These are phyloP conservation scores for Laspeyria flexula DNA, from an alignment of 2,888 invertebrate species.

Conservation along the genomic window DNA sequence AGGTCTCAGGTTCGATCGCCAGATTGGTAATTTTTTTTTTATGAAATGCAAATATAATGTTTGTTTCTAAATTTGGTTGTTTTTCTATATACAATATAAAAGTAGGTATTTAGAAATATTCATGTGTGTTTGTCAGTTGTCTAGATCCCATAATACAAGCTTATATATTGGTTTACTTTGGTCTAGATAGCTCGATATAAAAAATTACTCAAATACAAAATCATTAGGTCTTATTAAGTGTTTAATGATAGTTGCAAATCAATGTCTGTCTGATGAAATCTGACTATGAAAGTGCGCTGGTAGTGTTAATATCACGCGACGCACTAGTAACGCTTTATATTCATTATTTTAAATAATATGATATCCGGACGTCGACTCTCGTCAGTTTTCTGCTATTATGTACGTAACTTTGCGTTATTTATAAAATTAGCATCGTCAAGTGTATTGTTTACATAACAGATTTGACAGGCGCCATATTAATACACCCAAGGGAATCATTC, in stretches of 20 bases:
- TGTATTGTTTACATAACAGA: conserved; percentile 51
- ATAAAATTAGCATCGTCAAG: conserved; percentile 66
- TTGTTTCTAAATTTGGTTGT: too few species aligned
- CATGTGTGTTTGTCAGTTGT: too few species aligned
- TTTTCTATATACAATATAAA: too few species aligned
- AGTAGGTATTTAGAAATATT: too few species aligned
- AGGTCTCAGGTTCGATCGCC: too few species aligned
- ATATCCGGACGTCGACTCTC: conserved; percentile 55
- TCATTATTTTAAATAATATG: conserved; percentile 60
- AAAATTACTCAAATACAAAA: too few species aligned
- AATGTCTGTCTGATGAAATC: conserved; percentile 53
- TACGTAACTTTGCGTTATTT: conserved; percentile 74
- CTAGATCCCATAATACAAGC: too few species aligned
- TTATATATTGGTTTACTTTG: too few species aligned
- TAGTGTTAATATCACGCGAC: conserved; percentile 36
- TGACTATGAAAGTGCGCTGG: conserved; percentile 67
- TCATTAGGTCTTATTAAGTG: too few species aligned
- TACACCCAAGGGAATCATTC: conserved; percentile 25
- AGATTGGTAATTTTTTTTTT: too few species aligned
- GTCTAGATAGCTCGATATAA: too few species aligned
- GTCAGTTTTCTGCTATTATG: conserved; percentile 57
- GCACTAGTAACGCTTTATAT: conserved; percentile 40
- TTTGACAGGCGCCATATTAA: conserved; percentile 27
- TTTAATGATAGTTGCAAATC: background rate
- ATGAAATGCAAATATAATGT: too few species aligned